Base-by-base conservation (phyloP, 2,113 vertebrate genomes). In the Reinhardtius hippoglossoides region DNA sequence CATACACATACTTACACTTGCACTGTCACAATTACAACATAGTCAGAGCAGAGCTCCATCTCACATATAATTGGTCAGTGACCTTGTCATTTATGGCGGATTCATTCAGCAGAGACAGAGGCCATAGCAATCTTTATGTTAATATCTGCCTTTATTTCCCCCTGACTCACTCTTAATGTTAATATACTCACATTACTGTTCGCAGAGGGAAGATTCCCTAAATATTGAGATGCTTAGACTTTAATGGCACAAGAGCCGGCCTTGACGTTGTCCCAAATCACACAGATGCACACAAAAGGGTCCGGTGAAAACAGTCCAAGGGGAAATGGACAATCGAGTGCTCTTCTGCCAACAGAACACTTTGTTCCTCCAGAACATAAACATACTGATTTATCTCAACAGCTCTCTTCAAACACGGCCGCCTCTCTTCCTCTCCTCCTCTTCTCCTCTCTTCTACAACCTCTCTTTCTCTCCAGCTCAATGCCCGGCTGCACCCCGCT, bases 331-430 rank as follows among this genome's bases (percentile, higher is more conserved):
- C 87, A 86, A 78, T 81, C 40, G 76, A 94, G 91, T 85, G 89
- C 85, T 92, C 84, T 86, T 89, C 91, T 93, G 92, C 93, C 93
- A 93, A 84, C 87, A 81, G 91, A 91, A 93, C 91, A 93, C 92
- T 94, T 93, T 93, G 93, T 94, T 94, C 93, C 89, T 88, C 84
- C 88, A 80, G 87, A 92, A 91, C 82, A 86, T 94, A 94, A 94
- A 94, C 93, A 94, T 88, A 88, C 87, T 90, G 91, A 93, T 94
- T 93, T 93, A 94, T 93, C 89, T 93, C 90, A 90, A 91, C 90
- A 92, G 89, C 83, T 85, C 90, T 90, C 92, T 91, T 91, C 87
- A 91, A 92, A 86, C 89, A 86, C 60, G 21, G 59, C 88, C 71
- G 81, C 90, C 81, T 81, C 88, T 85, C 85, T 81, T 82, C 83